Conservation (phyloP, 2,888 invertebrate species). For the Lucinisca nassula region DNA sequence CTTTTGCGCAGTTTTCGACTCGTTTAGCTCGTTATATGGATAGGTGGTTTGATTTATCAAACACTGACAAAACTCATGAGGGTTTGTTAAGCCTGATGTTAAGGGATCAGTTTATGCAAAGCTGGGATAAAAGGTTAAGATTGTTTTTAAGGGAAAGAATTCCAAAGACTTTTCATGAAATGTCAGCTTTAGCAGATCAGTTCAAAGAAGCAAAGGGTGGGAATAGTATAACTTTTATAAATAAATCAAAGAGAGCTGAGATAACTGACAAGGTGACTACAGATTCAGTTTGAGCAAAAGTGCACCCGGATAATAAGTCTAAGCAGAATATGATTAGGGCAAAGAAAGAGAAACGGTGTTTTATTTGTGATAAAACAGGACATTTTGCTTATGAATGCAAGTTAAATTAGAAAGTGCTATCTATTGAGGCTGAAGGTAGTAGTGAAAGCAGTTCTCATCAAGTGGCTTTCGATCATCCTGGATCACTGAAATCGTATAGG, state of each 20-base stretch:
- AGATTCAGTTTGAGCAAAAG: neutral
- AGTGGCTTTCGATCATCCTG: neutral
- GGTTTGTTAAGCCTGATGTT: constrained; percentile 32
- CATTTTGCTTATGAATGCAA: constrained; percentile 7
- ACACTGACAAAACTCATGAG: constrained; percentile 16
- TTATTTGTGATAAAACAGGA: neutral
- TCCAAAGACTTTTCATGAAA: constrained; percentile 20
- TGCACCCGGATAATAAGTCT: neutral
- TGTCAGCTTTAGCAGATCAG: constrained; percentile 31
- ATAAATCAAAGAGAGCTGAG: neutral
- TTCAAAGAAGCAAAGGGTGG: constrained; percentile 30
- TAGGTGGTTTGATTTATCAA: constrained; percentile 35
- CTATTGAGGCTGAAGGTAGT: neutral
- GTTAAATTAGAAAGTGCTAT: neutral
- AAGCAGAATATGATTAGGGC: neutral
- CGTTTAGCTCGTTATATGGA: constrained; percentile 28
- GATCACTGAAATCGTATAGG: neutral
- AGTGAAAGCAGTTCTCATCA: no score
- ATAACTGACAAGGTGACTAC: neutral
- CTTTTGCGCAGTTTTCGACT: constrained; percentile 15
- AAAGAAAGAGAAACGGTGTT: neutral
- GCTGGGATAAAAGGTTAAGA: no score
- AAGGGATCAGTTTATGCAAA: constrained; percentile 30
- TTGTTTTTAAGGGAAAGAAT: constrained; percentile 15
- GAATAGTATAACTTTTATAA: neutral